These are phyloP conservation scores for Drosophila punjabiensis DNA, from an alignment of 1,140 invertebrate genomes.

Conservation along the genomic window DNA sequence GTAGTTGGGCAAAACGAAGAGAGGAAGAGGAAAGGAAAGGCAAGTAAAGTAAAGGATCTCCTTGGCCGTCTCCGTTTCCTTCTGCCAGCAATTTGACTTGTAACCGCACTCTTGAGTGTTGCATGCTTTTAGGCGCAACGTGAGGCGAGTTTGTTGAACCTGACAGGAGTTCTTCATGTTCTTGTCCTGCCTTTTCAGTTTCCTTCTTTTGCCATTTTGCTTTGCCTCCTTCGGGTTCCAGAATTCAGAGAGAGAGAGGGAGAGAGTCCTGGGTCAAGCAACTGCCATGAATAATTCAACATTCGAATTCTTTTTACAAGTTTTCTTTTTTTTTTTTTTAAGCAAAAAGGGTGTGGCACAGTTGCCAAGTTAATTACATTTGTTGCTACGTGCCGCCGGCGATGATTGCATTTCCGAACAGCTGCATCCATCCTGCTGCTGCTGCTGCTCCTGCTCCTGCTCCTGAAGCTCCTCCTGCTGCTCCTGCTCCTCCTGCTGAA, in stretches of 20 bases:
- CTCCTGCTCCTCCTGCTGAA: slow-evolving; percentile 21
- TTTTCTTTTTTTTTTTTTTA: slow-evolving; percentile 5
- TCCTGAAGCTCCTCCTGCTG: slow-evolving; percentile 8
- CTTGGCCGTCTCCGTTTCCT: slow-evolving; percentile 10
- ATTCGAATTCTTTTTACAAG: slow-evolving; percentile 34
- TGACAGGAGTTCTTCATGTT: slow-evolving; percentile 48
- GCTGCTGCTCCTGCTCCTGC: background rate
- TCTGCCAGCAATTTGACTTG: slow-evolving; percentile 73
- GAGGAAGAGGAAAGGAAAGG: background rate
- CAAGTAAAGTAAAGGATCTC: background rate
- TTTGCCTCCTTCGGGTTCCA: background rate
- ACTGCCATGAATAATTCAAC: slow-evolving; percentile 78
- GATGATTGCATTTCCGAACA: slow-evolving; percentile 66
- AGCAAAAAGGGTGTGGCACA: slow-evolving; percentile 46
- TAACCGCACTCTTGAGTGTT: slow-evolving; percentile 76
- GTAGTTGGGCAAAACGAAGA: background rate
- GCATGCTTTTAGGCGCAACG: slow-evolving; percentile 81
- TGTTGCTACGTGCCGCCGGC: slow-evolving; percentile 66
- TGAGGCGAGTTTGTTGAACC: slow-evolving; percentile 80
- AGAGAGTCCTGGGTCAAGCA: slow-evolving; percentile 72
- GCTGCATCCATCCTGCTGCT: slow-evolving; percentile 23
- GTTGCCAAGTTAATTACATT: slow-evolving; percentile 77
- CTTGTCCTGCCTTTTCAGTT: slow-evolving; percentile 28
- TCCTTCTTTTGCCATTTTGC: slow-evolving; percentile 17
- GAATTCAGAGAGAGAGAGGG: too few species aligned